Base-by-base conservation (phyloP, 2,113 vertebrate genomes). In the Amia ocellicauda region DNA sequence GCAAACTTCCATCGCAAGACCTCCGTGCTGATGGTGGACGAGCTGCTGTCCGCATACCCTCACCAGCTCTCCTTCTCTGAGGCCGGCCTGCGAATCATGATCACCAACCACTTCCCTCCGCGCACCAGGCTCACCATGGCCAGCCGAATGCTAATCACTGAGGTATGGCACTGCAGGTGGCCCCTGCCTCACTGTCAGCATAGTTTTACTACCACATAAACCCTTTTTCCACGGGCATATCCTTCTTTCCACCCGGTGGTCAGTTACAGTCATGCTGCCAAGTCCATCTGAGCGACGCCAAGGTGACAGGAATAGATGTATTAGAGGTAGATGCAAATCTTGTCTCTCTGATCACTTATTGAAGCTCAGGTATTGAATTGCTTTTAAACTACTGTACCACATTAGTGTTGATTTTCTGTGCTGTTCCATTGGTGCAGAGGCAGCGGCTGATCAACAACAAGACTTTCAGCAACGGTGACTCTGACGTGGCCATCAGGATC, bases 71-170 rank as follows among this genome's bases (percentile, higher is more conserved):
- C 93, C 3, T 99, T 99, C 84, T 98, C 95, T 0, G 97, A 99
- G 81, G 97, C 96, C 26, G 94, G 97, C 24, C 91, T 99, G 79
- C 90, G 97, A 71, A 97, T 99, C 83, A 99, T 99, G 97, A 99
- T 99, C 83, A 98, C 97, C 55, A 98, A 90, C 71, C 97, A 99
- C 78, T 99, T 99, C 63, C 95, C 94, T 36, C 95, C 97, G 11
- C 92, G 93, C 73, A 99, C 97, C 50, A 89, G 97, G n/a, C 95
- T 99, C 71, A 95, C 96, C 71, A 99, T 99, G 97, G 97, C 97
- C 66, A 98, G 96, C 22, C 92, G 97, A n/a, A 96, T 99, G 96
- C 78, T 99, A 60, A 99, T 99, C 83, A 98, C 93, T 40, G 95
- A 98, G 93, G 95, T 96, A 75, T 31, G 69, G 26, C 58, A 17